These are phyloP conservation scores for Oryzias woworae DNA, from an alignment of 2,113 vertebrate genomes.

Conservation along the genomic window DNA sequence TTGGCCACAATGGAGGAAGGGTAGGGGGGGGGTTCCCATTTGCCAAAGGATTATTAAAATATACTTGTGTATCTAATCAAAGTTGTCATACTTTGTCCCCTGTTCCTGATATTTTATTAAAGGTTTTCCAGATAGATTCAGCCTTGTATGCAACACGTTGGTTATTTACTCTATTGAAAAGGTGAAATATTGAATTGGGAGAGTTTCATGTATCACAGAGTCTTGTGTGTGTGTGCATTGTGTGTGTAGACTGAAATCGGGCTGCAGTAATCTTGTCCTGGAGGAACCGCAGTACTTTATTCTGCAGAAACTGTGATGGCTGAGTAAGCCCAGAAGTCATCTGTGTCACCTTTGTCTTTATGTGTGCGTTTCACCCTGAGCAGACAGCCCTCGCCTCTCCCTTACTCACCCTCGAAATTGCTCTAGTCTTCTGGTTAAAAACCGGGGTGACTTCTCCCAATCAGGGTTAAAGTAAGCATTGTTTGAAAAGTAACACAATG, in stretches of 20 bases:
- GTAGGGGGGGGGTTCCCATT: slow-evolving; percentile 28
- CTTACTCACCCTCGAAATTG: slow-evolving; percentile 71
- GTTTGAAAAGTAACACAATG: slow-evolving; percentile 68
- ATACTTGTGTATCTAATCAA: slow-evolving; percentile 35
- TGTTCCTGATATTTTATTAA: slow-evolving; percentile 1
- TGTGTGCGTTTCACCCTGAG: slow-evolving; percentile 27
- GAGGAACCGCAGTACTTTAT: slow-evolving; percentile 33
- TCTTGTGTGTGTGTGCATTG: slow-evolving; percentile 16
- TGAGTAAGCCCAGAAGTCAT: slow-evolving; percentile 27
- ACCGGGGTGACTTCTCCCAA: slow-evolving; percentile 73
- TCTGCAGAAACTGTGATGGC: slow-evolving; percentile 40
- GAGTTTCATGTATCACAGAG: slow-evolving; percentile 31
- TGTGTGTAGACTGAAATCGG: slow-evolving; percentile 28
- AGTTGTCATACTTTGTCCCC: slow-evolving; percentile 55
- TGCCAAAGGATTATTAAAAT: slow-evolving; percentile 54
- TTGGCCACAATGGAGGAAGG: slow-evolving; percentile 44
- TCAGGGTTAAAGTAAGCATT: slow-evolving; percentile 76
- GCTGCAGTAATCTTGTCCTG: slow-evolving; percentile 27
- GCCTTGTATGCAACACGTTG: slow-evolving; percentile 32
- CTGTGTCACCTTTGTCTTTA: slow-evolving; percentile 43
- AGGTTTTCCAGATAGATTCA: slow-evolving; percentile 44
- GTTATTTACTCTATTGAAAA: slow-evolving; percentile 55
- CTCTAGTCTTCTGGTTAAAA: slow-evolving; percentile 74
- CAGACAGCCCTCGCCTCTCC: slow-evolving; percentile 62
- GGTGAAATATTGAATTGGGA: slow-evolving; percentile 51